Base-by-base conservation (phyloP, 1,140 invertebrate genomes). In the Chironomus striatipennis region DNA sequence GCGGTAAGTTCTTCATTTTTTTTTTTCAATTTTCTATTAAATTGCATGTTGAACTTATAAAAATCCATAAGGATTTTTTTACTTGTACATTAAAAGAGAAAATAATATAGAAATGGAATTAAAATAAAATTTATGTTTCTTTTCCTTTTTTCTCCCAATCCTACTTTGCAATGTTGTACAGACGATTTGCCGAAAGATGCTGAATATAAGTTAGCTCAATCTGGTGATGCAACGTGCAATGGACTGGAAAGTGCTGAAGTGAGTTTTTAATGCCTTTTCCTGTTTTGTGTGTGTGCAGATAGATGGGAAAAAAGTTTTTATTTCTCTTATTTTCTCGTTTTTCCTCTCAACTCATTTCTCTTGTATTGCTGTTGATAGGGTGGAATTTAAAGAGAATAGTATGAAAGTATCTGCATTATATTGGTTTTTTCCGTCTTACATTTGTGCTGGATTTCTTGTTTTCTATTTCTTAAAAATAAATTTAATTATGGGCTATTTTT, bases 201-300 rank as follows among this genome's bases (percentile, higher is more conserved):
- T 43, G 88, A 92, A 79, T 93, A 92, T 82, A 87, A 89, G 77
- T 88, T 95, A 73, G 92, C 92, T 0, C 92, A 95, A 83, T 94
- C 92, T 74, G 93, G 93, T 10, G 93, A 95, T 83, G 93, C 93
- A 43, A 93, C 92, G 6, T 95, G 93, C 83, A 93, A 93, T 81
- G 93, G 93, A 7, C 85, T 95, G 24, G 91, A 91, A 79, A 92
- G 91, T 79, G 89, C 92, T 73, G 81, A 82, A 78, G 81, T 83
- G 78, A 80, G 78, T 64, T 43, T 67, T 72, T 17, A 67, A 73
- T 73, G n/a, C 18, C 73, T 12, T 74, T 43, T 70, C 43, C 65
- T 70, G 65, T 70, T 70, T 5, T 70, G 9, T 2, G 20, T 7
- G 18, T 20, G 10, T 57, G 9, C 6, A 42, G 20, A 24, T 24